phyloP scores from a whole-genome alignment of 1,140 invertebrate genomes.

The Mycetomoellerius zeteki region DNA sequence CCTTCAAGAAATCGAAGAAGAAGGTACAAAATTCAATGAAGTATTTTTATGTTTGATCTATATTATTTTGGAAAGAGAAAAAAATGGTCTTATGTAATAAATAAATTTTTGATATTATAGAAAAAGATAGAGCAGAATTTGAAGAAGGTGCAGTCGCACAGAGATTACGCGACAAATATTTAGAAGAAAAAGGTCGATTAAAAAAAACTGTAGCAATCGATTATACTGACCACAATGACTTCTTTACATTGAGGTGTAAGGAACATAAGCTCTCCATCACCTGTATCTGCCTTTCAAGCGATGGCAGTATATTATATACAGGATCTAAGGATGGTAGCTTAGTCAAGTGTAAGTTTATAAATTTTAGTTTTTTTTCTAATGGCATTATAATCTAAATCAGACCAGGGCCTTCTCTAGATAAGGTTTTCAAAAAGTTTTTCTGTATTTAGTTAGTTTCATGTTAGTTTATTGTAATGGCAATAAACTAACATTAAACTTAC shows the following conservation, averaged over 20 bases:
- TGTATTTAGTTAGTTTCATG: no score
- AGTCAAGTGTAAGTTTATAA: slow-evolving; percentile 92
- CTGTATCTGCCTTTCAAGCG: slow-evolving; percentile 92
- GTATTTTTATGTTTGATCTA: neutral
- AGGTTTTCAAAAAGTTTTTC: no score
- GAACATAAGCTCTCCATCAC: slow-evolving; percentile 94
- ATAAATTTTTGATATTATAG: slow-evolving; percentile 81
- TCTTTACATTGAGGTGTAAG: slow-evolving; percentile 89
- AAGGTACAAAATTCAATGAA: slow-evolving; percentile 86
- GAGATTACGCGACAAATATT: slow-evolving; percentile 93
- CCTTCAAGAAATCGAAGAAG: slow-evolving; percentile 94
- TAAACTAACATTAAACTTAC: no score
- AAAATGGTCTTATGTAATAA: neutral
- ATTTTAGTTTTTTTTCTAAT: slow-evolving; percentile 26
- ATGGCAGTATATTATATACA: slow-evolving; percentile 92
- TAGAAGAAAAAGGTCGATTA: slow-evolving; percentile 94
- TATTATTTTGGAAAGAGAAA: slow-evolving; percentile 5
- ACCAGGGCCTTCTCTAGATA: no score
- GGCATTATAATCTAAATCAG: no score
- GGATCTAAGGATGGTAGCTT: slow-evolving; percentile 96
- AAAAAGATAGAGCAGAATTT: slow-evolving; percentile 90
- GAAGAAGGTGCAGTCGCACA: slow-evolving; percentile 90
- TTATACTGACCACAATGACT: slow-evolving; percentile 87
- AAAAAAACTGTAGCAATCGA: slow-evolving; percentile 91
- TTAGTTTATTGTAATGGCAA: no score